Evolutionary conservation across 2,113 vertebrate species (phyloP).

Genomic region (Vidua macroura): DNA sequence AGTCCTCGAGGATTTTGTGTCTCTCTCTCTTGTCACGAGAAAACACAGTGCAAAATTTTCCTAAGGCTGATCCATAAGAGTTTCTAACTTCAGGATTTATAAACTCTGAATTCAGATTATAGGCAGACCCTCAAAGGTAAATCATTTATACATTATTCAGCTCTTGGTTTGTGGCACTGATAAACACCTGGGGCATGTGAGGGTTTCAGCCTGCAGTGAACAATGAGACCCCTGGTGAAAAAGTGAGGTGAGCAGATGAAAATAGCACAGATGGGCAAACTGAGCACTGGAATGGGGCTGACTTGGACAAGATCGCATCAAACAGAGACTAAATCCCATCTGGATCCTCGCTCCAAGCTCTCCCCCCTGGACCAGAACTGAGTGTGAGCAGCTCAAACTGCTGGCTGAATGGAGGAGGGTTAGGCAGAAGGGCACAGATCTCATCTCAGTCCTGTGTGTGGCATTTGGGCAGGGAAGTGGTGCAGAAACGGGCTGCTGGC

Average conservation of each 20-base stretch:
- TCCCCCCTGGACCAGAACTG: neutral
- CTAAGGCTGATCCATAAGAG: neutral
- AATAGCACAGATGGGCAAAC: neutral
- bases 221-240: fast-evolving
- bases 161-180: neutral
- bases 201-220: neutral
- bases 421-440: neutral
- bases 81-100: neutral
- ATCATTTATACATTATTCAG: neutral
- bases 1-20: neutral
- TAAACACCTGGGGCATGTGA: neutral
- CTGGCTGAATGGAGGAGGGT: neutral
- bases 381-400: fast-evolving
- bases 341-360: neutral
- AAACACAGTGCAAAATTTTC: neutral
- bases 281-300: neutral
- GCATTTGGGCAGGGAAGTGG: neutral
- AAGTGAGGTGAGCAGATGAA: neutral
- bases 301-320: neutral
- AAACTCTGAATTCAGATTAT: neutral
- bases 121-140: neutral
- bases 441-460: neutral
- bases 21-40: neutral
- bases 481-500: neutral
- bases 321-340: neutral